Percentiles rank a stretch among this genome's conserved stretches.
phyloP scores from a whole-genome alignment of 1,140 invertebrate genomes.

The Drosophila hydei region DNA sequence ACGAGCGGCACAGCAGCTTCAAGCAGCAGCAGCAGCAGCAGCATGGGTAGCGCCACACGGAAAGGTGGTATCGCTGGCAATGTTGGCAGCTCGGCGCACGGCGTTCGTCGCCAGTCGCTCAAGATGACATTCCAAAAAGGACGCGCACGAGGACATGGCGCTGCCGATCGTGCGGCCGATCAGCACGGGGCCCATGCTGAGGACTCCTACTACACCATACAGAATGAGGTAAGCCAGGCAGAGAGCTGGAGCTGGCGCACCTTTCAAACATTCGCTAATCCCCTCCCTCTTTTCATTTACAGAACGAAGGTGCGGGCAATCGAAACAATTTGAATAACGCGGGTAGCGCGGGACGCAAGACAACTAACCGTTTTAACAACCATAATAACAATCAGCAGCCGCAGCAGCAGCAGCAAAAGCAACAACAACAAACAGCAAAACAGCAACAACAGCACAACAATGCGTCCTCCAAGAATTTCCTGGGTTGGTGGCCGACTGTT shows the following conservation, averaged over 20 bases:
- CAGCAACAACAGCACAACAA: slow-evolving; percentile 23
- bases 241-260: background rate
- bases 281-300: slow-evolving; percentile 32
- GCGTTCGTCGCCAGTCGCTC: slow-evolving; percentile 86
- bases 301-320: slow-evolving; percentile 81
- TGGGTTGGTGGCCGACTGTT: slow-evolving; percentile 35
- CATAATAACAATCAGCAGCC: slow-evolving; percentile 30
- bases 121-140: slow-evolving; percentile 93
- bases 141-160: slow-evolving; percentile 86
- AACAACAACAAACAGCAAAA: slow-evolving; percentile 22
- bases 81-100: slow-evolving; percentile 84
- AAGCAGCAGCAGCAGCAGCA: slow-evolving; percentile 84
- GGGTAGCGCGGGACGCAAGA: slow-evolving; percentile 69
- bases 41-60: slow-evolving; percentile 58
- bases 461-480: slow-evolving; percentile 18
- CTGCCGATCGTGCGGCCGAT: slow-evolving; percentile 84
- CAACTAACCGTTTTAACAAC: slow-evolving; percentile 77
- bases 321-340: slow-evolving; percentile 35
- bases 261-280: background rate
- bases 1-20: slow-evolving; percentile 77
- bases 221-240: slow-evolving; percentile 88
- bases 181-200: slow-evolving; percentile 85
- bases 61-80: slow-evolving; percentile 40
- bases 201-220: slow-evolving; percentile 89
- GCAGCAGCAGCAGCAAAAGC: slow-evolving; percentile 25